A percentile compares a stretch with the other conserved stretches of the same genome.
These are phyloP conservation scores for Rhamphomyia laevipes DNA, from an alignment of 2,888 invertebrate species.

Conservation along the genomic window DNA sequence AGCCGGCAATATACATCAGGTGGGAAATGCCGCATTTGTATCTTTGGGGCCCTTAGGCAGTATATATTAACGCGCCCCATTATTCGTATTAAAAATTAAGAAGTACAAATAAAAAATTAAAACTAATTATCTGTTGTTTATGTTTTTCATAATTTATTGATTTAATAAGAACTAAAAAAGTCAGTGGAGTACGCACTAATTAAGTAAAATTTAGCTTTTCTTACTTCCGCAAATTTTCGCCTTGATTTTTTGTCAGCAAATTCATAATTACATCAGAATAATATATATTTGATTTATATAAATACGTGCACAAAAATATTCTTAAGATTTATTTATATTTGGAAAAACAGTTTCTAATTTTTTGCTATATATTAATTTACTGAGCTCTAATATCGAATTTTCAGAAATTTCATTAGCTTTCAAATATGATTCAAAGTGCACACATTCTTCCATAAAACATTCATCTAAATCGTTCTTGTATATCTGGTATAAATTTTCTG, in stretches of 20 bases:
- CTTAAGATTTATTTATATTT: background rate
- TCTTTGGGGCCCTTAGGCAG: background rate
- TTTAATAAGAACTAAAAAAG: background rate
- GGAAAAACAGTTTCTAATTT: background rate
- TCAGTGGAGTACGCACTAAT: background rate
- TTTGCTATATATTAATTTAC: background rate
- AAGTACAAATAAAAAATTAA: background rate
- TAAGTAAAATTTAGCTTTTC: background rate
- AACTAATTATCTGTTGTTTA: background rate
- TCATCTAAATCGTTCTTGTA: background rate
- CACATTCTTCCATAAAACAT: conserved; percentile 1
- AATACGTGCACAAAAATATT: background rate
- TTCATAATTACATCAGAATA: background rate
- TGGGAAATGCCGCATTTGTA: background rate
- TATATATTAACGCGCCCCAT: background rate
- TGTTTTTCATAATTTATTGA: background rate
- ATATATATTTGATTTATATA: background rate
- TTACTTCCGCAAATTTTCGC: too few relatives aligned
- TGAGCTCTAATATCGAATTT: background rate
- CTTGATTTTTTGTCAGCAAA: conserved; percentile 1
- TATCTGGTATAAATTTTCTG: background rate
- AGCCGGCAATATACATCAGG: too few relatives aligned
- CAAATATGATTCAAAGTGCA: background rate
- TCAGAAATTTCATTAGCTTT: background rate
- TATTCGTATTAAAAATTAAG: background rate